Percentiles rank a stretch among this genome's conserved stretches.
Conservation (phyloP, 2,888 invertebrate genomes). For the Cremastinae sp. region DNA sequence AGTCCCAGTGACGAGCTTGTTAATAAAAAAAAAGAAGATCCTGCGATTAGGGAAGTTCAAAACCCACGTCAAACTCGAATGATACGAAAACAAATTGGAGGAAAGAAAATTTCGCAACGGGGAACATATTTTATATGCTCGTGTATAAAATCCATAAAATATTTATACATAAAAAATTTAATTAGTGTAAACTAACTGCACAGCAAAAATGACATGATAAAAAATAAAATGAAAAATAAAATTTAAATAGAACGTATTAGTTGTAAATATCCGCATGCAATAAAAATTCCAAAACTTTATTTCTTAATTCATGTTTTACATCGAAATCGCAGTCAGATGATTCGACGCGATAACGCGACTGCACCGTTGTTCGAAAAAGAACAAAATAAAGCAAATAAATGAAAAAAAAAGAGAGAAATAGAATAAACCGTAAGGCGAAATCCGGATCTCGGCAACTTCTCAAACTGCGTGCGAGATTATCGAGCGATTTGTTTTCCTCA, state of each 20-base stretch:
- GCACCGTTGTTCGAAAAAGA: constrained; percentile 1
- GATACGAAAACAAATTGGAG: not conserved
- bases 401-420: constrained; percentile 3
- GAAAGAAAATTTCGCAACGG: not conserved
- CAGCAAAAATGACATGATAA: too few relatives aligned
- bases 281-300: constrained; percentile 2
- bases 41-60: constrained; percentile 20
- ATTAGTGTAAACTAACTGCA: too few relatives aligned
- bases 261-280: not conserved
- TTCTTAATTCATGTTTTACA: constrained; percentile 23
- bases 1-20: constrained; percentile 38
- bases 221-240: too few relatives aligned
- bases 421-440: constrained; percentile 55
- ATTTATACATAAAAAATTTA: too few relatives aligned
- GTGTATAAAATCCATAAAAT: too few relatives aligned
- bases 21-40: constrained; percentile 45
- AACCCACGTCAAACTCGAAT: constrained; percentile 19
- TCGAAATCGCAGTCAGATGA: constrained; percentile 14
- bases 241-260: too few relatives aligned
- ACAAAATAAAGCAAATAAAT: not conserved
- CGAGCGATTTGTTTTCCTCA: constrained; percentile 53
- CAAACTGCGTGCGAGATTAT: constrained; percentile 42
- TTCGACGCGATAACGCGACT: constrained; percentile 17
- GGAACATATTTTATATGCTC: too few relatives aligned
- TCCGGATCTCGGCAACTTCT: constrained; percentile 39